Percentiles rank a stretch among this genome's conserved stretches.
These are phyloP conservation scores for Yponomeuta sedellus DNA, from an alignment of 2,888 invertebrate genomes.

Conservation along the genomic window DNA sequence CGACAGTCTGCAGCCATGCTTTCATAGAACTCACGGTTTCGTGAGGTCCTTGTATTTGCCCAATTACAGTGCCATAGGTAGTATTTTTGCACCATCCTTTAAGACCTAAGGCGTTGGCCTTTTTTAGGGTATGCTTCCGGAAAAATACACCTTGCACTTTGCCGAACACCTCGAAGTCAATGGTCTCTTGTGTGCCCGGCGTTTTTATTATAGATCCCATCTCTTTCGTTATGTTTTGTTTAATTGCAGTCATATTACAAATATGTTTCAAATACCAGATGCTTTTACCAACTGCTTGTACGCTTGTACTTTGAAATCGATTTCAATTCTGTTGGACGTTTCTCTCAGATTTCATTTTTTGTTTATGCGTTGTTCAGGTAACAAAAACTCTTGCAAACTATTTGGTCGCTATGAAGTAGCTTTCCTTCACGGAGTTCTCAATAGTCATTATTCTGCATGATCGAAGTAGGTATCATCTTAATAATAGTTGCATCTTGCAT, in stretches of 20 bases:
- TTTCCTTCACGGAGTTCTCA: not conserved
- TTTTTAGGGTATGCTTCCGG: constrained; percentile 79
- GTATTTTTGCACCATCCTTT: constrained; percentile 88
- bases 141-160: constrained; percentile 78
- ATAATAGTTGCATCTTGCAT: too few relatives aligned
- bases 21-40: constrained; percentile 78
- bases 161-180: constrained; percentile 78
- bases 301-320: not conserved
- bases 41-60: constrained; percentile 78
- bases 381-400: constrained; percentile 22
- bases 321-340: not conserved
- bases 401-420: not conserved
- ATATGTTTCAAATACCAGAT: not conserved
- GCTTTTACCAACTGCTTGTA: too few relatives aligned
- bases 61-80: constrained; percentile 80
- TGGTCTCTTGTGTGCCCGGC: constrained; percentile 23
- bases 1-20: constrained; percentile 72
- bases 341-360: constrained; percentile 17
- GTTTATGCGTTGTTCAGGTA: constrained; percentile 38
- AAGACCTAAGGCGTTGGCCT: constrained; percentile 77
- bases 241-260: not conserved
- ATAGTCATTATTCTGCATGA: not conserved
- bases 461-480: too few relatives aligned
- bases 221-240: constrained; percentile 11
- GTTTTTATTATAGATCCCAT: constrained; percentile 17